Conservation (phyloP, 2,797 vertebrate genomes). For the Galago senegalensis region DNA sequence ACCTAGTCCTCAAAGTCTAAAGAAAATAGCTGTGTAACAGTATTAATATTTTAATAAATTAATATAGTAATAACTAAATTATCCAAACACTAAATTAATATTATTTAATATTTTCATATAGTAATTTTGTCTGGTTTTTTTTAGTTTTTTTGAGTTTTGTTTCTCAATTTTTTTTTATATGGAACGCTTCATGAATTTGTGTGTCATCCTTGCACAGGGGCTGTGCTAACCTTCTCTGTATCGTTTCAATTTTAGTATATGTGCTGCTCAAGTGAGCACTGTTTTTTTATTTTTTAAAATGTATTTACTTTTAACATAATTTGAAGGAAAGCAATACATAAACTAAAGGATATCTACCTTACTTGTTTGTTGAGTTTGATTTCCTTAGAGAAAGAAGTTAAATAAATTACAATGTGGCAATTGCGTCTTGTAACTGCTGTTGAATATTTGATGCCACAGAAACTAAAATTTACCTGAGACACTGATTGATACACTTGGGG, state of each 20-base stretch:
- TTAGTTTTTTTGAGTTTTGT: not conserved
- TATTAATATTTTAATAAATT: too few relatives aligned
- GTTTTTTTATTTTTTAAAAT: not conserved
- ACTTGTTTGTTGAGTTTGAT: not conserved
- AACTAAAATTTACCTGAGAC: not conserved
- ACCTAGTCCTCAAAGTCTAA: not conserved
- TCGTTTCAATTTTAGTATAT: too few relatives aligned
- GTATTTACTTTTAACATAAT: not conserved
- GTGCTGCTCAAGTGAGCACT: too few relatives aligned
- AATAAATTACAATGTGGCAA: not conserved
- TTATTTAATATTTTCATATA: too few relatives aligned
- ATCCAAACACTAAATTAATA: not conserved
- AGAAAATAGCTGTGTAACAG: not conserved
- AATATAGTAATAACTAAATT: too few relatives aligned
- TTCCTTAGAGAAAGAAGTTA: not conserved
- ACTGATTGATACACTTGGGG: not conserved
- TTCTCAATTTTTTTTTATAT: not conserved
- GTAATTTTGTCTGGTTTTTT: too few relatives aligned
- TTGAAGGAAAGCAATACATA: not conserved
- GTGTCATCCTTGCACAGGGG: too few relatives aligned
- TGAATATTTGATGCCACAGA: not conserved
- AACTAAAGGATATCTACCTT: not conserved
- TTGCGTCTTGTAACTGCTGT: not conserved
- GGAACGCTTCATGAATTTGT: too few relatives aligned
- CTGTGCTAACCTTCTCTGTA: too few relatives aligned